phyloP scores from a whole-genome alignment of 2,113 vertebrate species.

The Azemiops feae region DNA sequence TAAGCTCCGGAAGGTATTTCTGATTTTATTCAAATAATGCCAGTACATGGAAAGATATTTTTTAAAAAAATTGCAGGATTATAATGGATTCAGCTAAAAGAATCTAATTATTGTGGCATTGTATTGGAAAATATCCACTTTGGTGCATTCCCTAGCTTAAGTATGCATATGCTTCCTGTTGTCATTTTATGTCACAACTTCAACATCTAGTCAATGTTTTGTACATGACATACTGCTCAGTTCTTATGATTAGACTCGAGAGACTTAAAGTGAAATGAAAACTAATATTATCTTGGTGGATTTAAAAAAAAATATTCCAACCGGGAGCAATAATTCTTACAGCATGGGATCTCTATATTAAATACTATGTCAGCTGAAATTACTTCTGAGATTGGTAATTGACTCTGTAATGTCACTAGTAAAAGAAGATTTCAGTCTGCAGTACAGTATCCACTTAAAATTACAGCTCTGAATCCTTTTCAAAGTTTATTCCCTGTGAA shows the following conservation, averaged over 20 bases:
- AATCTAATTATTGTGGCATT: constrained; percentile 19
- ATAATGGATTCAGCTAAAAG: neutral
- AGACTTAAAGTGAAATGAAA: constrained; percentile 25
- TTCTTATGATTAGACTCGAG: constrained; percentile 9
- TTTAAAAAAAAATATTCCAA: constrained; percentile 24
- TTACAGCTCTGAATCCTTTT: constrained; percentile 28
- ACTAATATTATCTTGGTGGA: constrained; percentile 34
- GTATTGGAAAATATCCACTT: constrained; percentile 11
- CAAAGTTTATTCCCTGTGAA: constrained; percentile 29
- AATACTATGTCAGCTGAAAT: constrained; percentile 33
- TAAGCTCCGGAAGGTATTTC: neutral
- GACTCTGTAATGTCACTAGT: constrained; percentile 33
- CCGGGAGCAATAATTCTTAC: constrained; percentile 31
- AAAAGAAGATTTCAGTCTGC: constrained; percentile 21
- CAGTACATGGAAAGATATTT: neutral
- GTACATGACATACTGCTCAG: constrained; percentile 14
- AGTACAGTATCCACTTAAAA: constrained; percentile 21
- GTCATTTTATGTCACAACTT: constrained; percentile 26
- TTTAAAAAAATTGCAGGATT: neutral
- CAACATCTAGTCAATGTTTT: constrained; percentile 28
- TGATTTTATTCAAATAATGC: constrained; percentile 20
- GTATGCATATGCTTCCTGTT: constrained; percentile 24
- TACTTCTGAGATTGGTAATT: constrained; percentile 37
- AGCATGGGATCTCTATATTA: constrained; percentile 17
- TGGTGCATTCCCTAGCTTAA: constrained; percentile 1